These are phyloP conservation scores for Drosophila seclusa DNA, from an alignment of 2,888 invertebrate species.

Conservation along the genomic window DNA sequence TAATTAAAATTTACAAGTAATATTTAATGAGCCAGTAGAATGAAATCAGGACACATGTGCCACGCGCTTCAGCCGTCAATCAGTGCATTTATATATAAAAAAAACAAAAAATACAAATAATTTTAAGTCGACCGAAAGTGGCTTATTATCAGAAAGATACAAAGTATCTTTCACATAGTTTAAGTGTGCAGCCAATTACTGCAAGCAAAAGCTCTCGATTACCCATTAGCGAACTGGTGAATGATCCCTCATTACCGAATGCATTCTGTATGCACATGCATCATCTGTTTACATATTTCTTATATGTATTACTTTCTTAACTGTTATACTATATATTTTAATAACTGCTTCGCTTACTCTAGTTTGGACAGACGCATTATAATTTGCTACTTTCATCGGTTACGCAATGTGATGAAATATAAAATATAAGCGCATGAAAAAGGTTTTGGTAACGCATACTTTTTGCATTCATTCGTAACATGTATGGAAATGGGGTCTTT, in stretches of 20 bases:
- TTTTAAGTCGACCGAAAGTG: not conserved
- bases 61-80: conserved; percentile 28
- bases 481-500: not conserved
- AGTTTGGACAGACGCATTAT: too few relatives aligned
- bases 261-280: not conserved
- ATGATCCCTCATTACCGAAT: not conserved
- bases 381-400: not conserved
- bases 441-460: not conserved
- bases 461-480: not conserved
- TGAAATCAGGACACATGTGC: conserved; percentile 50
- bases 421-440: not conserved
- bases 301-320: not conserved
- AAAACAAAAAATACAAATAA: not conserved
- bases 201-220: not conserved
- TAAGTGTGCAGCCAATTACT: not conserved
- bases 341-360: not conserved
- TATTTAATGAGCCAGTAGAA: conserved; percentile 74
- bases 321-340: not conserved
- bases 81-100: conserved; percentile 29
- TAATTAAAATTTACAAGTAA: conserved; percentile 81
- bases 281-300: not conserved
- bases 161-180: not conserved
- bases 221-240: too few relatives aligned
- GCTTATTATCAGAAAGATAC: not conserved
- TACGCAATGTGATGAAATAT: not conserved